phyloP scores from a whole-genome alignment of 2,113 vertebrate genomes.

The Sturnira hondurensis region DNA sequence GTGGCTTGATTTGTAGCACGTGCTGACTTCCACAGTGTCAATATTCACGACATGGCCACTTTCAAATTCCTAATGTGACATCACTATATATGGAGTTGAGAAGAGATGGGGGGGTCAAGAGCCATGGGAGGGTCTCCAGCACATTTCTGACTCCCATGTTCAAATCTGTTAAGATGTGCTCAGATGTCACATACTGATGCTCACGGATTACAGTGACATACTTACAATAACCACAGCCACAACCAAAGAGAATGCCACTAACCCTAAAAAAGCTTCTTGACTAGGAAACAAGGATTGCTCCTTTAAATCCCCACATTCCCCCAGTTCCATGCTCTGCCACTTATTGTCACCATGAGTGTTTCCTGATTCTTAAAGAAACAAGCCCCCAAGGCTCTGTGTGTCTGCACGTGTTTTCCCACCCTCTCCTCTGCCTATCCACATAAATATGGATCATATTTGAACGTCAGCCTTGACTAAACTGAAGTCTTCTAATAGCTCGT shows the following conservation, averaged over 20 bases:
- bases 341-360: background rate
- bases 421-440: background rate
- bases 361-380: constrained; percentile 7
- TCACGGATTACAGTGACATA: background rate
- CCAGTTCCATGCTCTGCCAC: background rate
- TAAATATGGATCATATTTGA: constrained; percentile 46
- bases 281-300: background rate
- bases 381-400: background rate
- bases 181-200: background rate
- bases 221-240: background rate
- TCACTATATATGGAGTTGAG: background rate
- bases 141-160: background rate
- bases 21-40: background rate
- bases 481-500: constrained; percentile 59
- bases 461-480: constrained; percentile 54
- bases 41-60: background rate
- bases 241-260: background rate
- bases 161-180: background rate
- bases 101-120: background rate
- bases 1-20: background rate
- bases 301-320: background rate
- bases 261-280: background rate
- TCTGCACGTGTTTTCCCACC: background rate
- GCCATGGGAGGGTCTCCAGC: background rate
- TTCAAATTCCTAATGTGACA: background rate